A percentile compares a stretch with the other conserved stretches of the same genome.
These are phyloP conservation scores for Stenolophus ochropezus DNA, from an alignment of 2,888 invertebrate genomes.

Conservation along the genomic window DNA sequence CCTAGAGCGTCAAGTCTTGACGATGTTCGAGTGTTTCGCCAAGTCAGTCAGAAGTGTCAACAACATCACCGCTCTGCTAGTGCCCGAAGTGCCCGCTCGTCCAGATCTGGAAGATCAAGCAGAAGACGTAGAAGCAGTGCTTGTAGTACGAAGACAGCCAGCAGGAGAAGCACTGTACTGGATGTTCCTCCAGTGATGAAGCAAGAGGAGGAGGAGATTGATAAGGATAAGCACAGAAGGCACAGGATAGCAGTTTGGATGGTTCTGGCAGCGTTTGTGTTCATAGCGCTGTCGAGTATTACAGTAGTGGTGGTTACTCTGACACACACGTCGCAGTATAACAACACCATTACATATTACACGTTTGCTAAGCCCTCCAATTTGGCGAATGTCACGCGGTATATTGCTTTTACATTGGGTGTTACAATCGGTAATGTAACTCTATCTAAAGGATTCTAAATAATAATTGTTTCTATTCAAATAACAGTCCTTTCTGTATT, in stretches of 20 bases:
- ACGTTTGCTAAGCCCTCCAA: constrained; percentile 66
- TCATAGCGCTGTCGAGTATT: constrained; percentile 83
- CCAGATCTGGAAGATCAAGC: not conserved
- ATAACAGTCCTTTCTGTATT: too few species aligned
- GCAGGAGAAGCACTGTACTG: constrained; percentile 2
- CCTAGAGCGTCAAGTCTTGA: constrained; percentile 56
- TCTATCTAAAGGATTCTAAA: not conserved
- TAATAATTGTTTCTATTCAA: too few species aligned
- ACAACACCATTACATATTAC: constrained; percentile 64
- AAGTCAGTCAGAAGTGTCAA: not conserved
- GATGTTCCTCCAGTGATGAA: not conserved
- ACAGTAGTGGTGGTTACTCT: constrained; percentile 86
- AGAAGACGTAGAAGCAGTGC: constrained; percentile 8
- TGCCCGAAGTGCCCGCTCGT: constrained; percentile 64
- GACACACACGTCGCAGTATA: constrained; percentile 71
- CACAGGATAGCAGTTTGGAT: constrained; percentile 77
- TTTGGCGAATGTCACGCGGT: constrained; percentile 21
- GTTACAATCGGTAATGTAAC: not conserved
- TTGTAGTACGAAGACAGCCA: not conserved
- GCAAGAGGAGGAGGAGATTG: not conserved
- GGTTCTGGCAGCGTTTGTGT: constrained; percentile 83
- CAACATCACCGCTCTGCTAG: constrained; percentile 71
- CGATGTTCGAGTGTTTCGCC: not conserved
- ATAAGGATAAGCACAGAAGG: constrained; percentile 33
- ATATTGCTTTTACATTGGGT: not conserved